These are phyloP conservation scores for Cephalotes varians DNA, from an alignment of 2,888 invertebrate species.

Conservation along the genomic window DNA sequence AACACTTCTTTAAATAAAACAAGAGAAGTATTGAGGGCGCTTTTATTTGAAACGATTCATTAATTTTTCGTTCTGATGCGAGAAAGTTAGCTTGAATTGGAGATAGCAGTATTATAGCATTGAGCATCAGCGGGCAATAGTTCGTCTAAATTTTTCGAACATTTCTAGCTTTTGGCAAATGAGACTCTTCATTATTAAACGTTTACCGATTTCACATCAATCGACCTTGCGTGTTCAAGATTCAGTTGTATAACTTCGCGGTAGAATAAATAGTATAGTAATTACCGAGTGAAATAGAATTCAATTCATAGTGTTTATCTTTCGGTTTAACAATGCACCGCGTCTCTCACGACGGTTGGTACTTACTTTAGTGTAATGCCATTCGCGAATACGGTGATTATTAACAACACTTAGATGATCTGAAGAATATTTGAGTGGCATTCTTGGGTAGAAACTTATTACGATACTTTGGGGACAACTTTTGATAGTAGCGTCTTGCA, in stretches of 20 bases:
- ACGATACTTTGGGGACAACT: conserved; percentile 30
- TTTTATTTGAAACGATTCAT: no score
- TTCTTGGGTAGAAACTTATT: conserved; percentile 5
- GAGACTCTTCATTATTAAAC: background rate
- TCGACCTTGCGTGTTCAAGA: conserved; percentile 40
- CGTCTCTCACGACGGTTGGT: conserved; percentile 2
- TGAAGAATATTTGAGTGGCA: conserved; percentile 24
- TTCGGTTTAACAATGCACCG: conserved; percentile 67
- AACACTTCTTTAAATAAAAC: background rate
- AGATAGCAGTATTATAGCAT: no score
- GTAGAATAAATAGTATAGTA: conserved; percentile 63
- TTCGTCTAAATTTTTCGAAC: background rate
- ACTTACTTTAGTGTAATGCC: conserved; percentile 17
- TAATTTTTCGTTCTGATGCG: background rate
- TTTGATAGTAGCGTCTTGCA: background rate
- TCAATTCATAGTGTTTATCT: conserved; percentile 70
- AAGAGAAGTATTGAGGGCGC: no score
- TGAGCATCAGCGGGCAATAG: background rate
- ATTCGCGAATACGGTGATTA: conserved; percentile 23
- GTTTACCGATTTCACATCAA: conserved; percentile 33
- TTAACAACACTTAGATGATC: conserved; percentile 35
- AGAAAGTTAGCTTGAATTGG: background rate
- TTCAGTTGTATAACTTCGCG: conserved; percentile 41
- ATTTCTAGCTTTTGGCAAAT: background rate
- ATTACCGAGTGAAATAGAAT: conserved; percentile 73